Percentiles rank a stretch among this genome's conserved stretches.
Evolutionary conservation across 2,888 invertebrate species (phyloP).

Genomic region (Junonia oenone): DNA sequence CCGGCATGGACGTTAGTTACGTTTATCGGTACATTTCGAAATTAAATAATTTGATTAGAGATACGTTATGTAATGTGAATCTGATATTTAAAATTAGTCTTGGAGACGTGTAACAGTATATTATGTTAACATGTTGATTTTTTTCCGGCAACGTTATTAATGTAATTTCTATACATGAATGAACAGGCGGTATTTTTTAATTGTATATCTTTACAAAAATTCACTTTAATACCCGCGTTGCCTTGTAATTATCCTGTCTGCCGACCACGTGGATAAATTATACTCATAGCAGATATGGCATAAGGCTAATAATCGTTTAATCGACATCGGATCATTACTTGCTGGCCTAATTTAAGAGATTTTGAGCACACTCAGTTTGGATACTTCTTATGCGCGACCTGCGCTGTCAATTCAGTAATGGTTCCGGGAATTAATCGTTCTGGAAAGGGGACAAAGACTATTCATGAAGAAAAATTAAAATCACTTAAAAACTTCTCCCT

Average conservation of each 20-base stretch:
- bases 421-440: conserved; percentile 42
- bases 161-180: conserved; percentile 53
- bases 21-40: background rate
- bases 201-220: conserved; percentile 72
- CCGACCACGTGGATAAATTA: conserved; percentile 64
- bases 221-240: conserved; percentile 66
- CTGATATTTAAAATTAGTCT: background rate
- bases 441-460: conserved; percentile 23
- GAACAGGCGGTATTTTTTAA: conserved; percentile 60
- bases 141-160: background rate
- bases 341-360: conserved; percentile 64
- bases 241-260: conserved; percentile 69
- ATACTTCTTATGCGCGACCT: conserved; percentile 44
- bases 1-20: conserved; percentile 3
- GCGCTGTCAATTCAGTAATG: conserved; percentile 57
- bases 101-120: background rate
- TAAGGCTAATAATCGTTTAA: conserved; percentile 59
- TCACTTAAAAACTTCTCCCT: background rate
- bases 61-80: background rate
- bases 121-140: background rate
- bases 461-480: conserved; percentile 10
- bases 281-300: conserved; percentile 55
- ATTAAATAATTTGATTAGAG: background rate
- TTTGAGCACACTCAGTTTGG: conserved; percentile 28
- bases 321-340: conserved; percentile 52